Base-by-base conservation (phyloP, 2,888 invertebrate species). In the Emmelina monodactyla region DNA sequence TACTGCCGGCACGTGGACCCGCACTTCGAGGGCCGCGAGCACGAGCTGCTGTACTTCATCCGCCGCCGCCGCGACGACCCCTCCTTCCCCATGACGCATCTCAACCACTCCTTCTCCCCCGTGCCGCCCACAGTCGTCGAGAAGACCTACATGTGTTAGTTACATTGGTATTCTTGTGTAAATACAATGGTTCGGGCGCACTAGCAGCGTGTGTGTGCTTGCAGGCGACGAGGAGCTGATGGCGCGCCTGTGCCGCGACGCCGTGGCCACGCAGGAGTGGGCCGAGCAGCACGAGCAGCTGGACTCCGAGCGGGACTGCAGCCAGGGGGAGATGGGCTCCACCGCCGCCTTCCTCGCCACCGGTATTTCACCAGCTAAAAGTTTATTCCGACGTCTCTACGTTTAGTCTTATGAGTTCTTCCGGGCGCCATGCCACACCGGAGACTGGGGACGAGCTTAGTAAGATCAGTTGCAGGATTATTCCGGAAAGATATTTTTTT, bases 1-100 rank as follows among this genome's bases (percentile, higher is more conserved):
- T 79, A 78, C 37, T 79, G 79, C 41, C 65, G 64, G 1, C 72
- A 76, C 40, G 58, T 78, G 7, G 78, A 78, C n/a, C 68, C 62
- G 0, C 50, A 63, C 35, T 76, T 73, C 31, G 62, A 66, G 9
- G 49, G 54, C 1, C 58, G 62, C 0, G 65, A 68, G 32, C 53
- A 58, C 1, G 75, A 75, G 37, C 53, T 78, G 2, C 50, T 62
- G 1, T 71, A 75, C 40, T 79, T 79, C 45, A 47, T 75, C 28
- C 51, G 58, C 28, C 60, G 79, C 1, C 61, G 79, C 11, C 60
- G 57, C 19, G 65, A 71, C 25, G 75, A 76, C 22, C 44, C 62
- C 0, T 55, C 64, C 39, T 79, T 79, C 32, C 45, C 51, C 1
- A 65, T 64, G 67, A 55, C 61, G 34, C 68, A 67, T 32, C 56